Evolutionary conservation across 2,113 vertebrate species (phyloP), one percentile per base, ranked within the genome.

Genomic region (Pandion haliaetus): DNA sequence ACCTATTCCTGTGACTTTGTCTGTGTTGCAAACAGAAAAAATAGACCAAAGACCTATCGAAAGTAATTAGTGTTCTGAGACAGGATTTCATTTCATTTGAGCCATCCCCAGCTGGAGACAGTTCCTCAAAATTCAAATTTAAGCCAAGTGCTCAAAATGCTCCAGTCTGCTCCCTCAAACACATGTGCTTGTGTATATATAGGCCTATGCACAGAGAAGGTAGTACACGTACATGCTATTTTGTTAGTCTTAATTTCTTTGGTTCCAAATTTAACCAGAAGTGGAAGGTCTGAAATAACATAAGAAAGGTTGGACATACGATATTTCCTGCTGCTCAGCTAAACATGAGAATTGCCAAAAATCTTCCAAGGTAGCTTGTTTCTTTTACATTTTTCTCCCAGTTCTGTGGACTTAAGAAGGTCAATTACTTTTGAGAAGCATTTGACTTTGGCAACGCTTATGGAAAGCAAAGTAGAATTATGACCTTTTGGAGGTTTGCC

Each of bases 301-400:
- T 70, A 94, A 95, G 89, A 93, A 95, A 77, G 86, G 74, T 90
- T 97, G 91, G 84, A 95, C 47, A 97, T 93, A 90, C 0, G 85
- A 96, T 97, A 97, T 95, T 97, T 97, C 95, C 96, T 95, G 95
- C 94, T 93, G 93, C 93, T 97, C 94, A 88, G 91, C 91, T 97
- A 96, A 97, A 97, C 89, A 95, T 26, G 74, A 49, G 87, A 93
- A 88, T 94, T 97, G 97, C 93, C 95, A 97, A 91, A 90, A 97
- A 94, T 88, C 91, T 95, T 97, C 94, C 96, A 96, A 97, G 91
- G 94, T 96, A 97, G 96, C 87, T 93, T 95, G 94, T 96, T 97
- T 95, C 96, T 95, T 94, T 95, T 95, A 94, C 94, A 82, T 94
- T 97, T 97, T 95, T 94, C 93, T 97, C 89, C 71, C 84, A 47